phyloP scores from a whole-genome alignment of 1,140 invertebrate genomes.

The Aphidius ervi region DNA sequence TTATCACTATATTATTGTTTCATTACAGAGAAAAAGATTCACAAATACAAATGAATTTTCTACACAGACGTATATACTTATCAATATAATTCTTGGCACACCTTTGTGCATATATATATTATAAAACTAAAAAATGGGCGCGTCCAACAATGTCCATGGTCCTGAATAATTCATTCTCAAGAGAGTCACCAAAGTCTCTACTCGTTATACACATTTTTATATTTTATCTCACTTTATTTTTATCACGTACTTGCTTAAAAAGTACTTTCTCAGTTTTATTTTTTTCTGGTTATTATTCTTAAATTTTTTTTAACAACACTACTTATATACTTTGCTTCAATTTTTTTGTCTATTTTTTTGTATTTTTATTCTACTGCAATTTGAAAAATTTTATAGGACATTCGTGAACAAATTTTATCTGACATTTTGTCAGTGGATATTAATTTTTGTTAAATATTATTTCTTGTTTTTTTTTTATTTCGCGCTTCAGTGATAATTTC shows the following conservation, averaged over 20 bases:
- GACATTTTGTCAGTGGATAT: no score
- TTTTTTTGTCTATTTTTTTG: background rate
- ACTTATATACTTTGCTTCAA: slow-evolving; percentile 2
- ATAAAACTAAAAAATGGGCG: slow-evolving; percentile 37
- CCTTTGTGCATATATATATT: slow-evolving; percentile 34
- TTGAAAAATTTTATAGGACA: no score
- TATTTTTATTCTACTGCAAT: no score
- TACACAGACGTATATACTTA: slow-evolving; percentile 16
- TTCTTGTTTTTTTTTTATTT: no score
- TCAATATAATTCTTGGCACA: slow-evolving; percentile 48
- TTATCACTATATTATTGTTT: no score
- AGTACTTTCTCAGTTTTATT: no score
- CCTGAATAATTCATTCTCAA: slow-evolving; percentile 47
- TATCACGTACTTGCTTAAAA: background rate
- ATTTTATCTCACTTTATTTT: slow-evolving; percentile 2
- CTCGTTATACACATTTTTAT: slow-evolving; percentile 18
- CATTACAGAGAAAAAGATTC: no score
- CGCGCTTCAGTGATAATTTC: no score
- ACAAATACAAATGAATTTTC: background rate
- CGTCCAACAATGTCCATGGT: slow-evolving; percentile 43
- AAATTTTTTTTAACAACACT: slow-evolving; percentile 1
- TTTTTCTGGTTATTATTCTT: background rate
- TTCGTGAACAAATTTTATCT: no score
- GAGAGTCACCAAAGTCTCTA: slow-evolving; percentile 22
- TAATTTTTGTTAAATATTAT: no score